Conservation (phyloP, 1,140 invertebrate species). For the Rhynchophorus ferrugineus region DNA sequence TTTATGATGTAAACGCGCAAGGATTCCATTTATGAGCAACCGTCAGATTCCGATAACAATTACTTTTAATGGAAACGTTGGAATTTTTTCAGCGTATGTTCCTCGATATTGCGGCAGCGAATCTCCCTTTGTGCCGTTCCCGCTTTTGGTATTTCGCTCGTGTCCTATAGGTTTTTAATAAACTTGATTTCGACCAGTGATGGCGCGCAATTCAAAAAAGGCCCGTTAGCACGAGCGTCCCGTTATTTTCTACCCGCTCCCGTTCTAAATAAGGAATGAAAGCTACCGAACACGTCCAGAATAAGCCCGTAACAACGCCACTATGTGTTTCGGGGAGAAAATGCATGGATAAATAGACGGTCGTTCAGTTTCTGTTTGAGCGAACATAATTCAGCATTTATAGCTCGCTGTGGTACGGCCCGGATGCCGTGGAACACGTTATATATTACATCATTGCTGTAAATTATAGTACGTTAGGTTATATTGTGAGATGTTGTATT, state of each 20-base stretch:
- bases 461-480: no score
- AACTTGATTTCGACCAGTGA: neutral
- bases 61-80: no score
- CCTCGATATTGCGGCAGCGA: no score
- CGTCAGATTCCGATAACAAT: no score
- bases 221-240: neutral
- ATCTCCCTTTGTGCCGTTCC: no score
- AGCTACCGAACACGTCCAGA: conserved; percentile 1
- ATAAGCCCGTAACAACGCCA: conserved; percentile 2
- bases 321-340: conserved; percentile 4
- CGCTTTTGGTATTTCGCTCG: neutral
- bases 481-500: no score
- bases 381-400: conserved; percentile 1
- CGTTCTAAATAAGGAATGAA: conserved; percentile 4
- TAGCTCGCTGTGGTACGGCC: no score
- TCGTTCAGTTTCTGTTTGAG: neutral
- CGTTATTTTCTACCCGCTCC: conserved; percentile 1
- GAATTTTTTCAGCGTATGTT: no score
- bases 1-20: no score
- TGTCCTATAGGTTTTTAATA: conserved; percentile 2
- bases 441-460: no score
- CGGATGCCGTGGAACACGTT: no score
- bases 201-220: neutral
- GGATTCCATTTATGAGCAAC: no score
- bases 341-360: neutral